Evolutionary conservation across 1,140 invertebrate species (phyloP), one percentile per base, ranked within the genome.

Genomic region (Centruroides vittatus): DNA sequence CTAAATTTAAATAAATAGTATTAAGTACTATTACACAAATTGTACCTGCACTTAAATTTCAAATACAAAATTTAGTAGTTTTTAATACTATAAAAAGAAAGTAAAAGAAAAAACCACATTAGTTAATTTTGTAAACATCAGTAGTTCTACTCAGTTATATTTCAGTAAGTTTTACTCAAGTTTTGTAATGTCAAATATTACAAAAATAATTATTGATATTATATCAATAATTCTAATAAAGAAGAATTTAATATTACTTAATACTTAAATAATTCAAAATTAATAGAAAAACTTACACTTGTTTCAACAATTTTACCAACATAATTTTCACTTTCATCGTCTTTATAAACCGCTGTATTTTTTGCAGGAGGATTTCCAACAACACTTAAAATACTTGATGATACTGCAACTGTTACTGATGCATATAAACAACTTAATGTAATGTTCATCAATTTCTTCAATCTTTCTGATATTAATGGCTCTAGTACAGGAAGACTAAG

Each of bases 401-500:
- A 80, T 4, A 80, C 80, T 12, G 85, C 82, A 65, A 84, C 82
- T 11, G 80, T 79, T 13, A 93, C 76, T 23, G 88, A 84, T 67
- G 83, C 82, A 73, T 89, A 81, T 47, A 94, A 72, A 76, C 88
- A 86, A 60, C 88, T 86, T 77, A 82, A 85, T 66, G 79, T 86
- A 10, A 86, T 70, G n/a, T 79, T 73, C 0, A 82, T 86, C 36
- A 95, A 76, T 70, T 89, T 88, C 51, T 85, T 81, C 56, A 95
- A 80, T 69, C 89, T 84, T 4, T 80, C 81, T 0, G 84, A 78
- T 5, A 85, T 91, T 54, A 95, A 76, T 0, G 91, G 91, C 73
- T 95, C 91, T 35, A 93, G 72, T 59, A 92, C 82, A 3, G 89
- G 91, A 59, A 95, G 73, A 12, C 86, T 86, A 60, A 93, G 78